Evolutionary conservation across 2,113 vertebrate species (phyloP).

Genomic region (Otus sunia): DNA sequence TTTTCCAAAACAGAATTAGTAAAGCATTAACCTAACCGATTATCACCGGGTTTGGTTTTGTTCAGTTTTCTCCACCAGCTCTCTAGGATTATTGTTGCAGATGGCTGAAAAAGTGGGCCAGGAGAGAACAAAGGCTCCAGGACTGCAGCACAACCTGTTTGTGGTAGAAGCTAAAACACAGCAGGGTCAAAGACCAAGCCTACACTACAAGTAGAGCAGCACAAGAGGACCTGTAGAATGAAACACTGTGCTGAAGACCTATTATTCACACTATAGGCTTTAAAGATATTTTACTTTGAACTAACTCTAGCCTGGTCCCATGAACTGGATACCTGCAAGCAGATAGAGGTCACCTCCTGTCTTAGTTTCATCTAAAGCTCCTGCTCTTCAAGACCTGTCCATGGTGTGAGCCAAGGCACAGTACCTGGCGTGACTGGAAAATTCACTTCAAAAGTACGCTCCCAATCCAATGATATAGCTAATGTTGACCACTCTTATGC

Average conservation of each 20-base stretch:
- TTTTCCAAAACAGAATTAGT: neutral
- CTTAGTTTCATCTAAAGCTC: neutral
- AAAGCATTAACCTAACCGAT: neutral
- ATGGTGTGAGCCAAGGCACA: neutral
- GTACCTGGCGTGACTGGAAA: neutral
- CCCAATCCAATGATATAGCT: neutral
- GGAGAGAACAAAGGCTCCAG: neutral
- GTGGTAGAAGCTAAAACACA: neutral
- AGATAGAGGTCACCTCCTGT: neutral
- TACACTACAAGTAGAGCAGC: neutral
- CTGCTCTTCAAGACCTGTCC: neutral
- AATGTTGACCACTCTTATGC: neutral
- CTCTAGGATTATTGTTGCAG: neutral
- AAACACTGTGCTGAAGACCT: neutral
- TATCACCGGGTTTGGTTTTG: neutral
- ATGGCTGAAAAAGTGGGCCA: neutral
- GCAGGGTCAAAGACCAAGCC: neutral
- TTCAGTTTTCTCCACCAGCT: neutral
- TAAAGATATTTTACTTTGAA: neutral
- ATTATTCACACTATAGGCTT: neutral
- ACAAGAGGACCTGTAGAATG: neutral
- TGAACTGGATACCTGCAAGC: neutral
- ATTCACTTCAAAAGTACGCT: neutral
- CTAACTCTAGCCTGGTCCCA: neutral
- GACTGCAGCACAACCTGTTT: neutral